Base-by-base conservation (phyloP, 2,888 invertebrate genomes). In the Polyommatus icarus region DNA sequence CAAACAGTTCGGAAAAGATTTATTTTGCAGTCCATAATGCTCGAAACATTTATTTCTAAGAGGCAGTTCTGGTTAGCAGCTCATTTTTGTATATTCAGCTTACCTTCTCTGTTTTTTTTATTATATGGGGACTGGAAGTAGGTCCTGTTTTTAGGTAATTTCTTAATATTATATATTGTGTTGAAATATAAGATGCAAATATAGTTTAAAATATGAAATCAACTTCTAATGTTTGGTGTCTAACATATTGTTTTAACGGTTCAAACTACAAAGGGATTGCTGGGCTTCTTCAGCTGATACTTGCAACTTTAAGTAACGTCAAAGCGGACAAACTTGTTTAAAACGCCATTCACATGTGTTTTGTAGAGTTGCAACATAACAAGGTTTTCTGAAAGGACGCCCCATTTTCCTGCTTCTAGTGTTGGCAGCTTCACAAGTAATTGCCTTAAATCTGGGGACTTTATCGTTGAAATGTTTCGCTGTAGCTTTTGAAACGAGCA, bases 321-420 rank as follows among this genome's bases (percentile, higher is more conserved):
- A 67, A 29, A 67, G 12, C 29, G 67, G 15, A 29, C 5, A 67
- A 67, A 67, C 12, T 24, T 12, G 24, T 24, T 59, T 10, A 29
- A 15, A 29, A 29, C 29, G 12, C 29, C 24, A 5, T 24, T 32
- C 29, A 29, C 67, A 29, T 18, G 10, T 32, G 18, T 67, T 67
- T 29, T 40, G 50, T 75, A 54, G 18, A 79, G 77, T 77, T 76
- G 78, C 78, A 77, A 57, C 76, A 76, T 61, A 78, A 76, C 78
- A 72, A 78, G 77, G 40, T 72, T 76, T 77, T 77, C 73, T 78
- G 50, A 77, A 72, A 78, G 76, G 76, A 76, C 71, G 71, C 76
- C 75, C 72, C 71, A 79, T 78, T 81, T 77, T 79, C 71, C 32
- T 78, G 78, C 78, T 76, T 77, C 77, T 76, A 73, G 77, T 71